Conservation (phyloP, 2,888 invertebrate species). For the Stramonita haemastoma region DNA sequence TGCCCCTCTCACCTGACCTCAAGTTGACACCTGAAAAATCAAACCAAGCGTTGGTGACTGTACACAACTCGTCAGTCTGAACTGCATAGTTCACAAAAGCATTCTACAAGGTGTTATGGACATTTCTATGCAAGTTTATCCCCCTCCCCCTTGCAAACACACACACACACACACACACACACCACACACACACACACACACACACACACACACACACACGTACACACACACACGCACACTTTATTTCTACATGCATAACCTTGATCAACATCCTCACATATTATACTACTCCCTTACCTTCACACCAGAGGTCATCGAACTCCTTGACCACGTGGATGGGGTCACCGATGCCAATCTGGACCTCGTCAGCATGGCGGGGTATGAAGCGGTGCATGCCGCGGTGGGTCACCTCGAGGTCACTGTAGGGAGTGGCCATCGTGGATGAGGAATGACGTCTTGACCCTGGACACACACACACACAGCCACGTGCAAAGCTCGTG, state of each 20-base stretch:
- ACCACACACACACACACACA: not conserved
- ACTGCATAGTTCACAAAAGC: not conserved
- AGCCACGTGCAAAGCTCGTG: not conserved
- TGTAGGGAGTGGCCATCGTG: slow-evolving; percentile 57
- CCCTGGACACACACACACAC: slow-evolving; percentile 41
- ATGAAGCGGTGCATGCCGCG: slow-evolving; percentile 96
- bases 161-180: not conserved
- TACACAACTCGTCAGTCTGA: not conserved
- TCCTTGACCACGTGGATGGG: slow-evolving; percentile 92
- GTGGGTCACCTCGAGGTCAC: slow-evolving; percentile 94
- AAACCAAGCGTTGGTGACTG: not conserved
- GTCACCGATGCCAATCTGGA: slow-evolving; percentile 97
- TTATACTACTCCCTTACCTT: slow-evolving; percentile 83
- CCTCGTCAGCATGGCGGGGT: slow-evolving; percentile 95
- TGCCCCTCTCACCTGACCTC: slow-evolving; percentile 93
- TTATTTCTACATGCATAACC: not conserved
- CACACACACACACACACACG: not conserved
- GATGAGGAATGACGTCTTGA: slow-evolving; percentile 51
- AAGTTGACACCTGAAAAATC: slow-evolving; percentile 89
- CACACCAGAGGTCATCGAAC: slow-evolving; percentile 98
- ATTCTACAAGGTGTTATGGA: too few relatives aligned
- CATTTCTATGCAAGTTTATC: too few relatives aligned
- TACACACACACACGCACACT: not conserved
- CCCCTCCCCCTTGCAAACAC: too few relatives aligned
- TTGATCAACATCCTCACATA: not conserved